These are phyloP conservation scores for Cyclophora albipunctata DNA, from an alignment of 2,888 invertebrate genomes.

Conservation along the genomic window DNA sequence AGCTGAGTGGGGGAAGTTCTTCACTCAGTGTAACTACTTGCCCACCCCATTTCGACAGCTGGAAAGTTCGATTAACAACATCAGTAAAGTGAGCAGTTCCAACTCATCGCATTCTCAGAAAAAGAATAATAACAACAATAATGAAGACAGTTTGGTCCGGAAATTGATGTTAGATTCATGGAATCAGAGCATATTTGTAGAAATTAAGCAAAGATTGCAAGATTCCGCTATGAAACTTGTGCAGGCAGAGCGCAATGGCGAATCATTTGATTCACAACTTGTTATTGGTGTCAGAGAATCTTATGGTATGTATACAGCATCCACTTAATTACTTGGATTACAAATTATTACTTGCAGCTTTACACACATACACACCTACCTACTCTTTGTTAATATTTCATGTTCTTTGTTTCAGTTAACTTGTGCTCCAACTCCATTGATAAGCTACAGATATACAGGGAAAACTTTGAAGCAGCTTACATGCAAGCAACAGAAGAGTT, in stretches of 20 bases:
- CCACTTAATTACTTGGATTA: too few species aligned
- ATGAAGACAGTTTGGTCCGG: conserved; percentile 93
- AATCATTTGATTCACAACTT: conserved; percentile 97
- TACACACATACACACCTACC: neutral
- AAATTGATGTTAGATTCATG: conserved; percentile 98
- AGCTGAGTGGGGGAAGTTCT: conserved; percentile 98
- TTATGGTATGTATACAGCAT: conserved; percentile 79
- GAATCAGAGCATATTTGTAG: conserved; percentile 97
- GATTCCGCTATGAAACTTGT: conserved; percentile 98
- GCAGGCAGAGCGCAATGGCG: conserved; percentile 96
- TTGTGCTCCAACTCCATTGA: conserved; percentile 95
- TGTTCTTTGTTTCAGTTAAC: conserved; percentile 87
- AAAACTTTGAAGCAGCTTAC: conserved; percentile 97
- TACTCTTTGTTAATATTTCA: conserved; percentile 3
- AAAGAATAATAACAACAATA: conserved; percentile 73
- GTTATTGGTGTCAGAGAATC: conserved; percentile 99
- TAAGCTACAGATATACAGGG: conserved; percentile 95
- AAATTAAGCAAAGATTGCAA: conserved; percentile 94
- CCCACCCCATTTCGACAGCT: conserved; percentile 96
- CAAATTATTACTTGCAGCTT: too few species aligned
- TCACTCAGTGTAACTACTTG: conserved; percentile 97
- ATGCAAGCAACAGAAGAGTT: conserved; percentile 95
- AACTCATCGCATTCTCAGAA: conserved; percentile 59
- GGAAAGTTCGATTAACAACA: conserved; percentile 85
- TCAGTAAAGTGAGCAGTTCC: conserved; percentile 57